Percentiles rank a stretch among this genome's conserved stretches.
These are phyloP conservation scores for Lymantria monacha DNA, from an alignment of 2,888 invertebrate genomes.

Conservation along the genomic window DNA sequence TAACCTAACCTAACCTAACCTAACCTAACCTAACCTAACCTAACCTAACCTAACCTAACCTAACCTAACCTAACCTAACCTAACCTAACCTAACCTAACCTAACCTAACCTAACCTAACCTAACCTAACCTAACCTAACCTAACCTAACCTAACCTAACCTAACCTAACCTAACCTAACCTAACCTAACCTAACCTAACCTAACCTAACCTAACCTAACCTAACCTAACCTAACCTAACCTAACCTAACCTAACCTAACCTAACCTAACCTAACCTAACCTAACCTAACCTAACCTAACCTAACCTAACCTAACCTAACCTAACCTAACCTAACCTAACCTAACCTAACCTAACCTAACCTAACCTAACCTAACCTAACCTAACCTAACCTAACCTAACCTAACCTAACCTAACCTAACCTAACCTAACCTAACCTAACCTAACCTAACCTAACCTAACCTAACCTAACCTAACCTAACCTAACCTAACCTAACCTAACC, in stretches of 20 bases:
- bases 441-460: slow-evolving; percentile 19
- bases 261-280: slow-evolving; percentile 22
- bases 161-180: slow-evolving; percentile 9
- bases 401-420: slow-evolving; percentile 20
- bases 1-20: slow-evolving; percentile 20
- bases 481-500: slow-evolving; percentile 15
- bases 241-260: slow-evolving; percentile 12
- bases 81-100: neutral
- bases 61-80: slow-evolving; percentile 18
- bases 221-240: slow-evolving; percentile 7
- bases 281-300: slow-evolving; percentile 21
- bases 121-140: neutral
- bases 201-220: slow-evolving; percentile 21
- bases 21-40: slow-evolving; percentile 22
- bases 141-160: slow-evolving; percentile 7
- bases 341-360: slow-evolving; percentile 17
- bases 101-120: too few species aligned
- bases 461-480: slow-evolving; percentile 15
- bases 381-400: slow-evolving; percentile 20
- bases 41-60: slow-evolving; percentile 27
- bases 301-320: slow-evolving; percentile 17
- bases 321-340: slow-evolving; percentile 17
- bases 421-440: slow-evolving; percentile 20
- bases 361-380: slow-evolving; percentile 19
- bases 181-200: slow-evolving; percentile 5